Percentiles rank a stretch among this genome's conserved stretches.
Conservation (phyloP, 2,888 invertebrate genomes). For the Lottia gigantea region DNA sequence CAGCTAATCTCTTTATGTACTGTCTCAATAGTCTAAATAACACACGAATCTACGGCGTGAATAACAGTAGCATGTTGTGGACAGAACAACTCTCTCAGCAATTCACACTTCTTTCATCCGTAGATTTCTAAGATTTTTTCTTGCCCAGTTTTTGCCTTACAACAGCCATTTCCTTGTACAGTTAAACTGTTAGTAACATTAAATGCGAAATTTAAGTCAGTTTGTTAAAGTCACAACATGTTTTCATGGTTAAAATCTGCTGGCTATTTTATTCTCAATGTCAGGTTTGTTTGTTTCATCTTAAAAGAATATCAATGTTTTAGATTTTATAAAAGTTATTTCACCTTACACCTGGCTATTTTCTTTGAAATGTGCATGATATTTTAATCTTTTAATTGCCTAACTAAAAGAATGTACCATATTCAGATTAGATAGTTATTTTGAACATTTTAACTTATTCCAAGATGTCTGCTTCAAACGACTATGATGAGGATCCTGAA, state of each 20-base stretch:
- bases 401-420: no score
- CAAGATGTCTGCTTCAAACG: no score
- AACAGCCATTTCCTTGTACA: not conserved
- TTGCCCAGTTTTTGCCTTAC: not conserved
- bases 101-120: constrained; percentile 9
- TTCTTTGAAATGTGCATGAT: not conserved
- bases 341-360: not conserved
- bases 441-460: no score
- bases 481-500: no score
- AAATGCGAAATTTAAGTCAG: not conserved
- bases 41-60: constrained; percentile 5
- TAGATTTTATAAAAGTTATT: not conserved
- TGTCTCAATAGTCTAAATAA: constrained; percentile 8
- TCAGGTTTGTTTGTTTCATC: not conserved
- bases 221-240: not conserved
- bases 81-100: constrained; percentile 5
- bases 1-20: constrained; percentile 8
- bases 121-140: constrained; percentile 7
- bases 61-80: constrained; percentile 2
- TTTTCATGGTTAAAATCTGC: not conserved
- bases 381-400: no score
- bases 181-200: not conserved
- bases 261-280: not conserved
- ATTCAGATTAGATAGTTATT: no score
- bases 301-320: not conserved